Base-by-base conservation (phyloP, 2,113 vertebrate genomes). In the Zosterops japonicus region DNA sequence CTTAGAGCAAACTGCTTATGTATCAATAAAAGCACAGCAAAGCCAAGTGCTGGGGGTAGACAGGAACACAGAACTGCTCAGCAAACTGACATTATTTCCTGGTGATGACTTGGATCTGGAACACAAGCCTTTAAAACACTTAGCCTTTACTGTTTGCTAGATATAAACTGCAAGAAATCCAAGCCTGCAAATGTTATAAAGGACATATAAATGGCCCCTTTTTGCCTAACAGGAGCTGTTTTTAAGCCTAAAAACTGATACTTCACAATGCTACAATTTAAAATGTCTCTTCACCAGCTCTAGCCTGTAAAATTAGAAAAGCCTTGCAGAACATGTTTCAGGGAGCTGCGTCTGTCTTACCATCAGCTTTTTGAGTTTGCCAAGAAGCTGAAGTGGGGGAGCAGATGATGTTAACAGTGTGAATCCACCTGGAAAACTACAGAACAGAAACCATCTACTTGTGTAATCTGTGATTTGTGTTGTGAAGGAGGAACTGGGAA, bases 361-460 rank as follows among this genome's bases (percentile, higher is more conserved):
- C 90, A 78, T 67, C 76, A 83, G 56, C 52, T 89, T 81, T 55
- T 44, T 82, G 69, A 11, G 76, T 94, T 82, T 95, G 87, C 91
- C 91, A 90, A 83, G 84, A 85, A 95, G 36, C 53, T 95, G 83
- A 94, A 95, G 78, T 53, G 57, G 49, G 35, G 72, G 56, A 95
- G 49, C 89, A 94, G 77, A 91, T 85, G 81, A 94, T 90, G 49
- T 50, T 84, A 89, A 84, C 65, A 69, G 55, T 82, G 65, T 76
- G 87, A 93, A 79, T 85, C 41, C 78, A 94, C 87, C 59, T 82
- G 29, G 67, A 95, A 85, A 67, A 85, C 44, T 41, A 24, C 33
- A n/a, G 53, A 94, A 81, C 46, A 93, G 42, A 88, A 95, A 71
- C 82, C 36, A 28, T 35, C 67, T 78, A 29, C 67, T 12, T 50